These are phyloP conservation scores for Arbacia lixula DNA, from an alignment of 53 echinoderm and acorn worm species.

Conservation along the genomic window DNA sequence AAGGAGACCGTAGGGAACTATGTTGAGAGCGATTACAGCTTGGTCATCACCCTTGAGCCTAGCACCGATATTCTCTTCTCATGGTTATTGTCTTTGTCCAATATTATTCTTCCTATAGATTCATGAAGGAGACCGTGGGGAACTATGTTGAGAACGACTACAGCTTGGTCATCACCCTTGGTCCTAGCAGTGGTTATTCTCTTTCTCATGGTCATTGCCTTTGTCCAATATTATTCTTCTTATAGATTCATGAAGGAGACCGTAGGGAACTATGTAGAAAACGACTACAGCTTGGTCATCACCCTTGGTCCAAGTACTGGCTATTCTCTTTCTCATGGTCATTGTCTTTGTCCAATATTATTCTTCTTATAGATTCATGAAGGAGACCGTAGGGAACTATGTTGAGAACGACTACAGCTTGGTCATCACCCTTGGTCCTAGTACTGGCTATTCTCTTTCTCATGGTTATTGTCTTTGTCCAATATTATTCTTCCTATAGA, in stretches of 20 bases:
- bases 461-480: no score
- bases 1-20: constrained; percentile 88
- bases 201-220: no score
- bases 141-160: constrained; percentile 97
- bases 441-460: no score
- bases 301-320: no score
- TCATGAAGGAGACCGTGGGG: constrained; percentile 89
- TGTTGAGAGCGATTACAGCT: constrained; percentile 88
- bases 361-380: constrained; percentile 85
- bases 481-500: no score
- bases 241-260: constrained; percentile 92
- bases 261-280: constrained; percentile 90
- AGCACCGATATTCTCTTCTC: no score
- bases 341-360: no score
- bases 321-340: no score
- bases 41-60: constrained; percentile 82
- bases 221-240: no score
- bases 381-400: constrained; percentile 89
- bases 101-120: no score
- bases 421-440: constrained; percentile 85
- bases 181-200: no score
- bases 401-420: constrained; percentile 96
- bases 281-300: constrained; percentile 89
- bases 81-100: no score
- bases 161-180: constrained; percentile 85